Evolutionary conservation across 2,888 invertebrate species (phyloP), one percentile per base, ranked within the genome.

Genomic region (Branchellion lobata): DNA sequence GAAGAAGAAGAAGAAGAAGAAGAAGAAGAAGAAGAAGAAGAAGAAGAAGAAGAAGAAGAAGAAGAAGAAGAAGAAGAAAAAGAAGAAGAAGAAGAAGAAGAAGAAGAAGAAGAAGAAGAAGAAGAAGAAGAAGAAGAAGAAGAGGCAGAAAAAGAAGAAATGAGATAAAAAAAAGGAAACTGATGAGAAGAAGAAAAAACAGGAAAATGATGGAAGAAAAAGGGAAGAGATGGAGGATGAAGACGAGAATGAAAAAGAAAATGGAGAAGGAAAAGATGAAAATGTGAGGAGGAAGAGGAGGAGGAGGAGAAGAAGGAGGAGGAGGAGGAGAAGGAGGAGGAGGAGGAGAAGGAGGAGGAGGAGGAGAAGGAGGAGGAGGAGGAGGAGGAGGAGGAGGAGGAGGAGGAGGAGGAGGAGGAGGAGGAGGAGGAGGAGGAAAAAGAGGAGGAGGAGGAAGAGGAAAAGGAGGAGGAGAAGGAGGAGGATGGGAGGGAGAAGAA

Each of bases 361-460:
- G 29, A 61, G 24, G 76, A 57, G 57, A 51, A n/a, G 31, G 34
- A 57, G 27, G 29, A 34, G 8, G 53, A 57, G 33, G 18, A 24
- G 21, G 36, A 34, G 18, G 11, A 61, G n/a, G 76, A 51, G 31
- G 57, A 61, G n/a, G 51, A 51, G 1, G 34, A 36, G 21, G 71
- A 71, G 8, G 34, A 76, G 78, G 79, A 73, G 0, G 61, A 68
- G 3, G 78, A 82, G 1, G 21, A 80, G 1, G 40, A 73, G 11
- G 47, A 53, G 40, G 34, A 73, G 27, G 78, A 75, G 73, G 85
- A 85, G 8, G 85, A 85, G 82, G 84, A 84, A 47, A 82, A 85
- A 84, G 81, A 84, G 84, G 81, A 84, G 83, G 83, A 87, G 84
- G 82, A 87, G 84, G 83, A 87, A 84, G 79, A 84, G 83, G 27